Conservation (phyloP, 2,888 invertebrate genomes). For the Cheiracanthium punctorium region DNA sequence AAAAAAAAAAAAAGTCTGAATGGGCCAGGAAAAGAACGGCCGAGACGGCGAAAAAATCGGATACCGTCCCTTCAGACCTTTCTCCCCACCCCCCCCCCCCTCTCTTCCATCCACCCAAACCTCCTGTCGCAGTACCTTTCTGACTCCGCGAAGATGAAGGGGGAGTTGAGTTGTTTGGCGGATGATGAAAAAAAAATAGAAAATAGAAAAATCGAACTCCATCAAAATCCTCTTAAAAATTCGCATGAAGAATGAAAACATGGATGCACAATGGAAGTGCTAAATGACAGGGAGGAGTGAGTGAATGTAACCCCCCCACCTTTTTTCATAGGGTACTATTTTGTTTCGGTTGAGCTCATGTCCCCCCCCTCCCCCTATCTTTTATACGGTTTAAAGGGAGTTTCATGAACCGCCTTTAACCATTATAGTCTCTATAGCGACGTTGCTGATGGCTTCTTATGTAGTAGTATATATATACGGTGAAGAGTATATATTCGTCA, state of each 20-base stretch:
- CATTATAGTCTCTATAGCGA: background rate
- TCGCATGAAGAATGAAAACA: constrained; percentile 61
- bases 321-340: background rate
- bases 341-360: constrained; percentile 37
- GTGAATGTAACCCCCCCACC: too few relatives aligned
- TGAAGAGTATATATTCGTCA: constrained; percentile 3
- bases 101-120: background rate
- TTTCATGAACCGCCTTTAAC: constrained; percentile 11
- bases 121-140: constrained; percentile 27
- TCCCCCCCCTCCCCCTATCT: background rate
- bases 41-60: constrained; percentile 14
- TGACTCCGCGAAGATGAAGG: constrained; percentile 11
- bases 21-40: constrained; percentile 5
- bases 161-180: constrained; percentile 11
- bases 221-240: constrained; percentile 70
- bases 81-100: background rate
- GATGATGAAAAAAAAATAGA: background rate
- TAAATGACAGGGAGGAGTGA: constrained; percentile 57
- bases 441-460: constrained; percentile 23
- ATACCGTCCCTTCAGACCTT: background rate
- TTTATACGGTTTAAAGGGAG: background rate
- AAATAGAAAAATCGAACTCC: constrained; percentile 36
- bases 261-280: constrained; percentile 38
- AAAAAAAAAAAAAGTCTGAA: background rate
- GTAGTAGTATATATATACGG: constrained; percentile 21